Conservation (phyloP, 1,140 invertebrate species). For the Diabrotica virgifera region DNA sequence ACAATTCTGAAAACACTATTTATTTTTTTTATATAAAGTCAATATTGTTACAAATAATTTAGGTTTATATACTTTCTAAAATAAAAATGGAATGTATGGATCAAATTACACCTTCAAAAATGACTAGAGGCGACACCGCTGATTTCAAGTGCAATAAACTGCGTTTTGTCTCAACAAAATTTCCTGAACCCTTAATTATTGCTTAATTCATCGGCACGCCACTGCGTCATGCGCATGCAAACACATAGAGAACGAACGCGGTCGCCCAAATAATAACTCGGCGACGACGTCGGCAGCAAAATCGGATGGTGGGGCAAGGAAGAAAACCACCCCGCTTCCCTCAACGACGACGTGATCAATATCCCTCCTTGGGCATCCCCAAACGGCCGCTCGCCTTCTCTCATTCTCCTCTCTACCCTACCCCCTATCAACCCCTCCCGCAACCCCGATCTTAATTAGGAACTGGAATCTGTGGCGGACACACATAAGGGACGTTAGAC, state of each 20-base stretch:
- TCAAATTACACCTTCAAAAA: too few relatives aligned
- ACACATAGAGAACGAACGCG: constrained; percentile 33
- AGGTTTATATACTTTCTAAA: too few relatives aligned
- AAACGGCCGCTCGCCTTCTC: background rate
- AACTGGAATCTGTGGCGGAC: constrained; percentile 65
- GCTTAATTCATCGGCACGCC: constrained; percentile 4
- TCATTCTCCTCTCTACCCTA: constrained; percentile 16
- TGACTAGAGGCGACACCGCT: too few relatives aligned
- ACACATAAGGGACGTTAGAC: constrained; percentile 57
- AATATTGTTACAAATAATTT: too few relatives aligned
- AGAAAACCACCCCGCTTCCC: constrained; percentile 25
- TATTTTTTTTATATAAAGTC: too few relatives aligned
- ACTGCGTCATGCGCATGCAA: constrained; percentile 37
- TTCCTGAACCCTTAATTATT: background rate
- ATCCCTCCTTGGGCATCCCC: constrained; percentile 43
- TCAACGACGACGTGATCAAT: constrained; percentile 46
- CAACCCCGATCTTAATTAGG: constrained; percentile 59
- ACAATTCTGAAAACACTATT: too few relatives aligned
- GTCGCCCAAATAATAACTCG: constrained; percentile 49
- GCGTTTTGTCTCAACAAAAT: too few relatives aligned
- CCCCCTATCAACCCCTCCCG: constrained; percentile 26
- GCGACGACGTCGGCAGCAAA: constrained; percentile 28
- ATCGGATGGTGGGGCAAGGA: background rate
- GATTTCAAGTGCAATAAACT: too few relatives aligned
- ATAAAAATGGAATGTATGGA: too few relatives aligned